phyloP scores from a whole-genome alignment of 2,797 vertebrate genomes.

The Coluber constrictor region DNA sequence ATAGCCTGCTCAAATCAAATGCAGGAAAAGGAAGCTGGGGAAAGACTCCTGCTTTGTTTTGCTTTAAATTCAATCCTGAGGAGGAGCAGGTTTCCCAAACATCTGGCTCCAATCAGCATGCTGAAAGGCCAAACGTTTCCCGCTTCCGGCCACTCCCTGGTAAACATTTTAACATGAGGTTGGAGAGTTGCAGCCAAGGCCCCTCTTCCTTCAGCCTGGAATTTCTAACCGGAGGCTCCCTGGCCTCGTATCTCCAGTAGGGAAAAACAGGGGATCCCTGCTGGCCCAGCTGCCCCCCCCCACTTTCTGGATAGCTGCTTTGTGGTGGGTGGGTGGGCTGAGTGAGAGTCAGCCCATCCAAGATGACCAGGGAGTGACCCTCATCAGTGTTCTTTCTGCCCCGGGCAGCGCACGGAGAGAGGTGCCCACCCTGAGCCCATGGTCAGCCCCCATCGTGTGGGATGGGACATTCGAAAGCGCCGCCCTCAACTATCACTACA shows the following conservation, averaged over 20 bases:
- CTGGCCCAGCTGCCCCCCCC: no score
- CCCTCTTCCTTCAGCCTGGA: no score
- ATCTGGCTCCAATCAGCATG: not conserved
- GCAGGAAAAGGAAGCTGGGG: conserved; percentile 28
- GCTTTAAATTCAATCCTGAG: conserved; percentile 9
- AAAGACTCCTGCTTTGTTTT: conserved; percentile 1
- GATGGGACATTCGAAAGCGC: conserved; percentile 72
- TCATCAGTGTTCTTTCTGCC: not conserved
- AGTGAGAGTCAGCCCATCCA: no score
- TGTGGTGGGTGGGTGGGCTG: not conserved
- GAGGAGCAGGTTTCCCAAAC: conserved; percentile 8
- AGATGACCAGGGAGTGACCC: not conserved
- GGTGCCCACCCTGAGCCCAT: conserved; percentile 70
- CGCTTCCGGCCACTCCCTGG: not conserved
- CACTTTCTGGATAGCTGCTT: not conserved
- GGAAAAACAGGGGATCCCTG: not conserved
- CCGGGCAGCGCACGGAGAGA: conserved; percentile 65
- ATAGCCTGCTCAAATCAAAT: conserved; percentile 51
- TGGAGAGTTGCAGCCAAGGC: not conserved
- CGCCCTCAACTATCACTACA: conserved; percentile 64
- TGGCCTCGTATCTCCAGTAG: not conserved
- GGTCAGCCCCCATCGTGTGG: conserved; percentile 77
- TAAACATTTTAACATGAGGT: not conserved
- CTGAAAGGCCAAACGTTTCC: not conserved
- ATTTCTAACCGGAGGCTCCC: not conserved